Conservation (phyloP, 2,797 vertebrate species). For the Diplodus sargus region DNA sequence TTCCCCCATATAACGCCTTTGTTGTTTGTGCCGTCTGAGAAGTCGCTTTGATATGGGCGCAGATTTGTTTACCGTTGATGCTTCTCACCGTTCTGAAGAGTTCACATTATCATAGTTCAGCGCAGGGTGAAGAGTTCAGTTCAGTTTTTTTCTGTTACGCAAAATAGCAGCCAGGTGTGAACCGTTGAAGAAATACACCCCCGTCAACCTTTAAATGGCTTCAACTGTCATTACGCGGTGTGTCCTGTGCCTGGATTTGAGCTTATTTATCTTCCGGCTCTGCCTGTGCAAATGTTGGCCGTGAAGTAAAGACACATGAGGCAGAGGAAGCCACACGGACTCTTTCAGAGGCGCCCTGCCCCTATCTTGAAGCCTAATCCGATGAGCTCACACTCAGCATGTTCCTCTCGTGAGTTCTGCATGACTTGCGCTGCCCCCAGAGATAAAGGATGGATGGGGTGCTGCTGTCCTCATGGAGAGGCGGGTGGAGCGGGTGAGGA, state of each 20-base stretch:
- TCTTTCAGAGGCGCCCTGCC: slow-evolving; percentile 60
- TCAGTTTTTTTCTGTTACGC: neutral
- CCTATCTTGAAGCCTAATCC: slow-evolving; percentile 80
- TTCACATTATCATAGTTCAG: slow-evolving; percentile 18
- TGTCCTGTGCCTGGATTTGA: slow-evolving; percentile 4
- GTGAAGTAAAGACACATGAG: slow-evolving; percentile 46
- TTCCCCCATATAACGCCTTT: slow-evolving; percentile 40
- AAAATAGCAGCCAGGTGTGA: slow-evolving; percentile 7
- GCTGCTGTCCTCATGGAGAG: slow-evolving; percentile 64
- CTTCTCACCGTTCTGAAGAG: slow-evolving; percentile 18
- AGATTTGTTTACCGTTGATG: slow-evolving; percentile 41
- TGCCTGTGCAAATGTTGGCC: slow-evolving; percentile 36
- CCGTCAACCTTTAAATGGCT: slow-evolving; percentile 11
- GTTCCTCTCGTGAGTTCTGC: slow-evolving; percentile 86
- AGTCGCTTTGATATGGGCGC: slow-evolving; percentile 46
- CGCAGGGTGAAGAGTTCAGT: slow-evolving; percentile 26
- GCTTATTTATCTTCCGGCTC: slow-evolving; percentile 32
- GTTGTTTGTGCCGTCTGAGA: slow-evolving; percentile 34
- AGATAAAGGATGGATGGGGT: slow-evolving; percentile 77
- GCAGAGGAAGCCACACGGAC: slow-evolving; percentile 49
- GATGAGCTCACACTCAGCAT: slow-evolving; percentile 85
- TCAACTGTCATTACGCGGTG: neutral
- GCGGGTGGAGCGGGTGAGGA: slow-evolving; percentile 24
- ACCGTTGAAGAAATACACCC: neutral
- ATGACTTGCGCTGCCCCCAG: slow-evolving; percentile 85